phyloP scores from a whole-genome alignment of 2,888 invertebrate species.

The Cephus spinipes region DNA sequence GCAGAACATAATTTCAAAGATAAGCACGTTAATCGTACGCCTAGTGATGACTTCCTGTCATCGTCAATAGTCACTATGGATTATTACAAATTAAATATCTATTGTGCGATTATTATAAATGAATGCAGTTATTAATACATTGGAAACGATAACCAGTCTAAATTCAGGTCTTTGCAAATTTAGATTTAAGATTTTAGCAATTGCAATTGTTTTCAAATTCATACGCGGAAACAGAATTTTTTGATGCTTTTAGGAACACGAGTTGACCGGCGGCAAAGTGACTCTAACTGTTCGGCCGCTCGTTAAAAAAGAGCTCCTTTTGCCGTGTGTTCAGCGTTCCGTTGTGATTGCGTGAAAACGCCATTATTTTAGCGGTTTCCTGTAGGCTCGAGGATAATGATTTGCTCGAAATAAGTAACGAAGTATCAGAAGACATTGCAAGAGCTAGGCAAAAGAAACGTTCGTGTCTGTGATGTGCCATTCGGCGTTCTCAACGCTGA shows the following conservation, averaged over 20 bases:
- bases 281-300: conserved; percentile 3
- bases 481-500: conserved; percentile 31
- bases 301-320: not conserved
- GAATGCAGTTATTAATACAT: not conserved
- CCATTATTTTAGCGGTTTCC: not conserved
- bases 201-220: not conserved
- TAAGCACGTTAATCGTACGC: not conserved
- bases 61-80: not conserved
- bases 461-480: conserved; percentile 32
- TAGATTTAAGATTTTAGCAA: not conserved
- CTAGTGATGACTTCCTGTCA: not conserved
- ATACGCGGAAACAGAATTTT: not conserved
- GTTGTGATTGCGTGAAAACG: not conserved
- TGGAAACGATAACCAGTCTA: not conserved
- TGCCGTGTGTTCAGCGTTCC: not conserved
- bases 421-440: not conserved
- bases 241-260: conserved; percentile 2
- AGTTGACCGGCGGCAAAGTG: conserved; percentile 5
- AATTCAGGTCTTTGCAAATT: not conserved
- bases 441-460: not conserved
- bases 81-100: not conserved
- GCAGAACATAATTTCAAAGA: no score
- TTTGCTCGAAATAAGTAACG: not conserved
- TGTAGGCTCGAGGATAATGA: not conserved
- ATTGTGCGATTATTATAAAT: not conserved